Evolutionary conservation across 1,140 invertebrate species (phyloP).

Genomic region (Lanistes nyassanus): DNA sequence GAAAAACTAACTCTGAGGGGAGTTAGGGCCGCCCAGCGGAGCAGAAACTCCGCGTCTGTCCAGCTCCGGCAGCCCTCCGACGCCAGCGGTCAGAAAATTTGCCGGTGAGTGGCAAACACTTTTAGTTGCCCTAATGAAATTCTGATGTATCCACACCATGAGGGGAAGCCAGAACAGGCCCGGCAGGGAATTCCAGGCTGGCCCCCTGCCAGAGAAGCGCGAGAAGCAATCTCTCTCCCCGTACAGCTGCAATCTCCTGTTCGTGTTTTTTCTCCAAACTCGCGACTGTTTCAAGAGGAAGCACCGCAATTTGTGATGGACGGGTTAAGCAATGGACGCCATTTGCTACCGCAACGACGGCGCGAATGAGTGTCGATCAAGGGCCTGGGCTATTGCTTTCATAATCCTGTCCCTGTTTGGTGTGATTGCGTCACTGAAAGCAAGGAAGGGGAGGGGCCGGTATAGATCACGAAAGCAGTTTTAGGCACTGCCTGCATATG

Average conservation of each 20-base stretch:
- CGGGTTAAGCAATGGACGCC: neutral
- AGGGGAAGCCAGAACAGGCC: neutral
- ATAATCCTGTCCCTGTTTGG: no score
- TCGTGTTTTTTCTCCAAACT: neutral
- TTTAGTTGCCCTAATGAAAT: conserved; percentile 10
- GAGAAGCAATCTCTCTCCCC: neutral
- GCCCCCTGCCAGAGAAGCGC: neutral
- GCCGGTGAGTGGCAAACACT: neutral
- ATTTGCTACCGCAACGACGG: no score
- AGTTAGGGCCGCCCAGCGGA: neutral
- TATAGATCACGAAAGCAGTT: no score
- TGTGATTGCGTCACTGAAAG: no score
- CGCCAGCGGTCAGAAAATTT: neutral
- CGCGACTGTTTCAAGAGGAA: neutral
- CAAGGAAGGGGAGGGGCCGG: no score
- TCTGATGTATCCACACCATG: conserved; percentile 6
- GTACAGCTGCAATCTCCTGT: conserved; percentile 5
- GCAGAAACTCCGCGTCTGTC: neutral
- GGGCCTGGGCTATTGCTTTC: no score
- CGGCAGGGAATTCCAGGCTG: neutral
- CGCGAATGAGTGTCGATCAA: no score
- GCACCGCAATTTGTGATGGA: neutral
- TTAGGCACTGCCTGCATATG: no score
- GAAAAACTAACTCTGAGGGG: no score
- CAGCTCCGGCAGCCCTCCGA: neutral